A percentile compares a stretch with the other conserved stretches of the same genome.
Conservation (phyloP, 2,888 invertebrate genomes). For the Aspidapion aeneum region DNA sequence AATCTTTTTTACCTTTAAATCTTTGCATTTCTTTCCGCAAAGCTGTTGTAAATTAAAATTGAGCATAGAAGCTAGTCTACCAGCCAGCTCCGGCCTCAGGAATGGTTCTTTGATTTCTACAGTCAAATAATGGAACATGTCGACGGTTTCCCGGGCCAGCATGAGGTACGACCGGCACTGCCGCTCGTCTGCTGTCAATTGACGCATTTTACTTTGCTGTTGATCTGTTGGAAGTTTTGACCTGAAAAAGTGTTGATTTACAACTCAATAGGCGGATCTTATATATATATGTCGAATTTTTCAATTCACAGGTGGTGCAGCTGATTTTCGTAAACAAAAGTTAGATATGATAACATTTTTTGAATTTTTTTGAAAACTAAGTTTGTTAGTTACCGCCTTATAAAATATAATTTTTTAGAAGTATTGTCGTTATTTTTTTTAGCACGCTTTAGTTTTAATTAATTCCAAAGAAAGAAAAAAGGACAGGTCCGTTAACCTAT, state of each 20-base stretch:
- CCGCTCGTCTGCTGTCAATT: conserved; percentile 78
- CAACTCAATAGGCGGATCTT: not conserved
- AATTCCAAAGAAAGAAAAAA: no score
- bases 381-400: not conserved
- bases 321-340: no score
- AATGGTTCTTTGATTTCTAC: conserved; percentile 94
- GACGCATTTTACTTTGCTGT: conserved; percentile 73
- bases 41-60: conserved; percentile 97
- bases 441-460: no score
- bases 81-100: conserved; percentile 87
- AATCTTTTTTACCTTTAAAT: conserved; percentile 89
- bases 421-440: no score
- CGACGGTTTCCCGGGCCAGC: conserved; percentile 91
- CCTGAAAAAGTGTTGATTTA: conserved; percentile 16
- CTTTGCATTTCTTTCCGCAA: conserved; percentile 94
- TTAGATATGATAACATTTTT: no score
- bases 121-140: conserved; percentile 97
- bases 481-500: no score
- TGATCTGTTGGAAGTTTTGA: conserved; percentile 60
- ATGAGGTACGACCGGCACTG: conserved; percentile 90
- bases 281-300: no score
- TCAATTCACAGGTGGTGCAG: no score
- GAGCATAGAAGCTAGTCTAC: conserved; percentile 91
- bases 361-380: no score
- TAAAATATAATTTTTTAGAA: no score